A percentile compares a stretch with the other conserved stretches of the same genome.
phyloP scores from a whole-genome alignment of 2,888 invertebrate genomes.

The Fabriciana adippe region DNA sequence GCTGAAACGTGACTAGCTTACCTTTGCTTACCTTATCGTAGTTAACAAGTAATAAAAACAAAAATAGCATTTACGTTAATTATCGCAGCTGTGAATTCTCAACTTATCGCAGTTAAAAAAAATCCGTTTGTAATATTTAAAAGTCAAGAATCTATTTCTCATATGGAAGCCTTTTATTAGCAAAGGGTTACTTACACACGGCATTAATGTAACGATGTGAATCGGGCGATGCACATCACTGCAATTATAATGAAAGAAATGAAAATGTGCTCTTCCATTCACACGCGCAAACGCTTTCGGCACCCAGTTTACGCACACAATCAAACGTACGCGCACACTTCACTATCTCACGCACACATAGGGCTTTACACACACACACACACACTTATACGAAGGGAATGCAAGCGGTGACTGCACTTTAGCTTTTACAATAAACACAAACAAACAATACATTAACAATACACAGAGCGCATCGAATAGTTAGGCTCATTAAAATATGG shows the following conservation, averaged over 20 bases:
- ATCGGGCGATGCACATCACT: conserved; percentile 72
- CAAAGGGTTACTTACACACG: conserved; percentile 66
- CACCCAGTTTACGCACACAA: conserved; percentile 68
- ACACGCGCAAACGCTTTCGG: conserved; percentile 79
- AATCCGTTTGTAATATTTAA: conserved; percentile 10
- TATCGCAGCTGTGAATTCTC: conserved; percentile 31
- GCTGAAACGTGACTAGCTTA: conserved; percentile 76
- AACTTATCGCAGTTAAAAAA: conserved; percentile 13
- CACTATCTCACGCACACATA: conserved; percentile 39
- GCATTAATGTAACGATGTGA: conserved; percentile 55
- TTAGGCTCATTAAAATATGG: conserved; percentile 49
- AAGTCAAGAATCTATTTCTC: conserved; percentile 40
- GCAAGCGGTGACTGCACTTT: conserved; percentile 82
- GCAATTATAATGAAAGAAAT: conserved; percentile 77
- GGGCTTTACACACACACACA: conserved; percentile 47
- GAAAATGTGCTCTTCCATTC: conserved; percentile 81
- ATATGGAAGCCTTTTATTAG: conserved; percentile 55
- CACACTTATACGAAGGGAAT: conserved; percentile 70
- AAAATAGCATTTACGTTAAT: conserved; percentile 60
- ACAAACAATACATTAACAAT: conserved; percentile 78
- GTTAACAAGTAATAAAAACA: conserved; percentile 74
- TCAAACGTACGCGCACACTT: conserved; percentile 53
- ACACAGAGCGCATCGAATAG: conserved; percentile 63
- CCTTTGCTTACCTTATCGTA: conserved; percentile 72
- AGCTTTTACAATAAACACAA: conserved; percentile 80